Evolutionary conservation across 2,888 invertebrate genomes (phyloP), one percentile per base, ranked within the genome.

Genomic region (Lepetodrilus schrolli): DNA sequence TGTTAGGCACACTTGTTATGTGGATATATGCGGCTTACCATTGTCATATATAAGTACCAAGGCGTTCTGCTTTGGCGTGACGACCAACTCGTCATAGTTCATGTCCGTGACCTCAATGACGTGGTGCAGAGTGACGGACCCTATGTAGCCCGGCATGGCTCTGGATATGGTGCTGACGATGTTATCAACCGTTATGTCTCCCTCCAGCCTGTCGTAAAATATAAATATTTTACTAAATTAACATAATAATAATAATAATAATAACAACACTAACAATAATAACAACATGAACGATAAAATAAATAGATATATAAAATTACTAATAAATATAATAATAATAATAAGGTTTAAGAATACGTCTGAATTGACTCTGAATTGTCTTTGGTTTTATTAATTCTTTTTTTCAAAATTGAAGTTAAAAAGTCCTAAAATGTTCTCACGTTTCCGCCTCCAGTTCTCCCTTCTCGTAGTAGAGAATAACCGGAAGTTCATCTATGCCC

Each of bases 171-270:
- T 72, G 5, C 74, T 75, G 1, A 80, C 72, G 30, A 82, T 75
- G 68, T 78, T 75, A 51, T 82, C 82, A 0, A 80, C 77, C 0
- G 80, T 81, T 2, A 79, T 49, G 34, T 82, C 82, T 2, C 75
- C 73, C 13, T 65, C 26, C 8, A 79, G 17, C 36, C 81, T 81
- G 76, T 10, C 23, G 36, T 48, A 51, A 47, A 37, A 43, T n/a
- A n/a, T n/a, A n/a, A n/a, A n/a, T n/a, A n/a, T n/a, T n/a, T n/a
- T n/a, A n/a, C n/a, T n/a, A n/a, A n/a, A n/a, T n/a, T n/a, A n/a
- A n/a, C n/a, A n/a, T n/a, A n/a, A n/a, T n/a, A n/a, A n/a, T n/a
- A n/a, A n/a, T n/a, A n/a, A n/a, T n/a, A n/a, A n/a, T n/a, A n/a
- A n/a, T n/a, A n/a, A n/a, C n/a, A n/a, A n/a, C n/a, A n/a, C n/a